phyloP scores from a whole-genome alignment of 2,113 vertebrate species.

The Charina bottae region DNA sequence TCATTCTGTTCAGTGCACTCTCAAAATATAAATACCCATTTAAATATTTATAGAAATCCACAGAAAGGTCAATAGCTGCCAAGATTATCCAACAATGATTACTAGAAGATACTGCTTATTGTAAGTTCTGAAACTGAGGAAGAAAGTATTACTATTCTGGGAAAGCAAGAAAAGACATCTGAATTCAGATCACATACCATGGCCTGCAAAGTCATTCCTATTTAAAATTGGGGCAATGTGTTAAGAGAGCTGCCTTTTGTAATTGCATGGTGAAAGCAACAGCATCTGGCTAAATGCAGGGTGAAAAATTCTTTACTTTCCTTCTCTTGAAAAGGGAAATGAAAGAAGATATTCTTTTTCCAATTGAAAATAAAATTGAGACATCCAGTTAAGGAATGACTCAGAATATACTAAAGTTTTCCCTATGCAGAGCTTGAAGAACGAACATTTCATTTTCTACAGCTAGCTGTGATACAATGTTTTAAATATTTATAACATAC shows the following conservation, averaged over 20 bases:
- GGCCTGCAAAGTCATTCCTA: not conserved
- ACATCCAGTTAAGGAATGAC: not conserved
- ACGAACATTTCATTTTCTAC: not conserved
- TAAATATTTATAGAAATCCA: not conserved
- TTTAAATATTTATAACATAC: not conserved
- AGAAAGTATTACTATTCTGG: not conserved
- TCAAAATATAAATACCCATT: not conserved
- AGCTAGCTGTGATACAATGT: not conserved
- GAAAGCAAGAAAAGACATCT: not conserved
- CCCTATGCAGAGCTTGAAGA: not conserved
- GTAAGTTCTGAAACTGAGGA: not conserved
- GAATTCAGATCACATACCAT: not conserved
- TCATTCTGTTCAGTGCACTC: not conserved
- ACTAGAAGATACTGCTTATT: not conserved
- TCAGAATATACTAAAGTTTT: not conserved
- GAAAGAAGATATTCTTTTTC: not conserved
- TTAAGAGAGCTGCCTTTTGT: not conserved
- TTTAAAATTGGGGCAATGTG: conserved; percentile 7
- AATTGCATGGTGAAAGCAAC: conserved; percentile 3
- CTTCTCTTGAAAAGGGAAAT: not conserved
- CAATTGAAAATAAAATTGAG: not conserved
- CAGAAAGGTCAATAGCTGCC: not conserved
- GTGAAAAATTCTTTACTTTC: conserved; percentile 9
- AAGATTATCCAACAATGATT: conserved; percentile 11
- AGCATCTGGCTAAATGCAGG: conserved; percentile 1